phyloP scores from a whole-genome alignment of 2,113 vertebrate species.

The Muntiacus reevesi region DNA sequence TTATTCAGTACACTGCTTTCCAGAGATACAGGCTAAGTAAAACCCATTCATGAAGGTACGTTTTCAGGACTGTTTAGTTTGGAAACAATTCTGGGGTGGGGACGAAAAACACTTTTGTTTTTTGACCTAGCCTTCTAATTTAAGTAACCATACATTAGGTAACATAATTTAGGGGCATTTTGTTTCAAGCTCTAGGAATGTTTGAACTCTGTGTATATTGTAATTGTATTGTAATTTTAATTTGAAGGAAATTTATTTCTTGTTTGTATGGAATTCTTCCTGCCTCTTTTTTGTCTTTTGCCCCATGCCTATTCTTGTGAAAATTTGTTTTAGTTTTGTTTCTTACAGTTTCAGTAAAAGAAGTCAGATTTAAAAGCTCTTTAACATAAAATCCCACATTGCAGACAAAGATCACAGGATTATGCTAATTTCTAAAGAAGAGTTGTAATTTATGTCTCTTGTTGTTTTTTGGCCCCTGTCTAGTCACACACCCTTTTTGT shows the following conservation, averaged over 20 bases:
- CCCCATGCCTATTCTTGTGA: neutral
- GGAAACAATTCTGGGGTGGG: neutral
- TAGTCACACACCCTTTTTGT: neutral
- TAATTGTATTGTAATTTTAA: neutral
- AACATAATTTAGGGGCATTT: neutral
- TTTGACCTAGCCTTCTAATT: neutral
- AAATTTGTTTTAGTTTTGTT: neutral
- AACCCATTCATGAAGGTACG: neutral
- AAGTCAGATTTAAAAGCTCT: neutral
- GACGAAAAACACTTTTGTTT: neutral
- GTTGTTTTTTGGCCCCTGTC: neutral
- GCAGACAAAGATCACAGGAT: neutral
- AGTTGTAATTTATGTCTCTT: neutral
- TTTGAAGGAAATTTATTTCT: neutral
- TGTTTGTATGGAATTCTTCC: neutral
- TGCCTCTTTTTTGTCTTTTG: neutral
- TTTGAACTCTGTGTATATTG: neutral
- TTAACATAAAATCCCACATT: neutral
- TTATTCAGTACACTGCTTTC: neutral
- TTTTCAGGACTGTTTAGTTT: neutral
- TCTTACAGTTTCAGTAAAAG: neutral
- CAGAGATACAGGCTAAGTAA: neutral
- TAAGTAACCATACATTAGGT: neutral
- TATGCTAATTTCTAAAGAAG: neutral
- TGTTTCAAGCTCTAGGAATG: neutral